These are phyloP conservation scores for Chrysochloris asiatica DNA, from an alignment of 2,113 vertebrate genomes.

Conservation along the genomic window DNA sequence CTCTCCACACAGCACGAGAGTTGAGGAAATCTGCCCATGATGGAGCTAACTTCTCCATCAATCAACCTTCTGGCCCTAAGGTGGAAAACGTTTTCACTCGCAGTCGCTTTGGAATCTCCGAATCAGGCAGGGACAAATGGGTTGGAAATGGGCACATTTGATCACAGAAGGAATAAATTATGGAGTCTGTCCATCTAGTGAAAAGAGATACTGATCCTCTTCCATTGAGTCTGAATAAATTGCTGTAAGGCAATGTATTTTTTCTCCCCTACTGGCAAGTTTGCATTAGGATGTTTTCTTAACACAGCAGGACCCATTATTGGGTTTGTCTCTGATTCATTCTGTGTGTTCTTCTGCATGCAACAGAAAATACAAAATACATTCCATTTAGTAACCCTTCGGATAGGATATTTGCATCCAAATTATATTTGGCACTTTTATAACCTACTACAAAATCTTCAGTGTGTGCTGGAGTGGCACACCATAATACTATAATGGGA, in stretches of 20 bases:
- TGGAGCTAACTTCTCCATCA: too few relatives aligned
- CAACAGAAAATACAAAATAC: not conserved
- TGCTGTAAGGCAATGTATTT: not conserved
- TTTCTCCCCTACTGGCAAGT: not conserved
- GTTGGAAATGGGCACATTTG: too few relatives aligned
- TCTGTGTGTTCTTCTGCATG: not conserved
- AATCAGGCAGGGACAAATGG: too few relatives aligned
- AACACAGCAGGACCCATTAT: not conserved
- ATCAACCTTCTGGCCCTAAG: too few relatives aligned
- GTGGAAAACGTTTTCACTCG: too few relatives aligned
- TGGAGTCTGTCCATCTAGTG: not conserved
- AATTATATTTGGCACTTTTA: slow-evolving; percentile 51
- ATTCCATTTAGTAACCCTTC: slow-evolving; percentile 1
- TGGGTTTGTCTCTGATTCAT: not conserved
- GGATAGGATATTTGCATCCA: slow-evolving; percentile 55
- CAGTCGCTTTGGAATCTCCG: too few relatives aligned
- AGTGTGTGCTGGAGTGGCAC: not conserved
- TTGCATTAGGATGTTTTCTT: not conserved
- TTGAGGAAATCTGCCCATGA: too few relatives aligned
- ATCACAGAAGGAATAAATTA: too few relatives aligned
- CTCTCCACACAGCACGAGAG: too few relatives aligned
- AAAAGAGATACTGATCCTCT: not conserved
- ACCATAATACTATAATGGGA: not conserved
- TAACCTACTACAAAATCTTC: not conserved
- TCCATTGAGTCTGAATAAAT: not conserved